A percentile compares a stretch with the other conserved stretches of the same genome.
Conservation (phyloP, 1,140 invertebrate genomes). For the Lepidurus couesii region DNA sequence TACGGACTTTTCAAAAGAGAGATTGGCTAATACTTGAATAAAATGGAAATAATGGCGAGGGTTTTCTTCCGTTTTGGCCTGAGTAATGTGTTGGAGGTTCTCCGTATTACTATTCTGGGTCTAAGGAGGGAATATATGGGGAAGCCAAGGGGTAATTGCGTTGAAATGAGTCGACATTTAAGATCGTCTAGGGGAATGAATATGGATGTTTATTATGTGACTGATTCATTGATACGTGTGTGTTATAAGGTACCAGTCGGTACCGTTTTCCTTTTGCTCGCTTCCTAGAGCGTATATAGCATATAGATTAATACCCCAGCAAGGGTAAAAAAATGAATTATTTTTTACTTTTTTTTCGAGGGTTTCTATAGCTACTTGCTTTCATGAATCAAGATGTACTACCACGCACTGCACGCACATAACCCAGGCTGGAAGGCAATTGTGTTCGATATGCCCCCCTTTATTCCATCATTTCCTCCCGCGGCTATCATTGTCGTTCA, state of each 20-base stretch:
- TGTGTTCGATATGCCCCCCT: not conserved
- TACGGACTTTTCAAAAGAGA: no score
- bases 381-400: not conserved
- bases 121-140: not conserved
- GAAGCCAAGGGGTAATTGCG: not conserved
- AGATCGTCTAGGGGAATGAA: not conserved
- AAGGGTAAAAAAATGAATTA: not conserved
- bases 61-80: no score
- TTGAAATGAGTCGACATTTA: not conserved
- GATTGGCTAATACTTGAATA: no score
- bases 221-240: not conserved
- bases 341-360: not conserved
- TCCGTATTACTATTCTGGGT: no score
- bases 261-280: not conserved
- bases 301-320: not conserved
- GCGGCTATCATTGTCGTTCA: conserved; percentile 21
- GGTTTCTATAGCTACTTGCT: not conserved
- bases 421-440: not conserved
- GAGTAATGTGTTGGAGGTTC: no score
- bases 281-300: not conserved
- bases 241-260: conserved; percentile 2
- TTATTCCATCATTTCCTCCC: not conserved
- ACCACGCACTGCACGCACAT: conserved; percentile 12
- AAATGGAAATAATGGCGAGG: no score
- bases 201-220: not conserved